Evolutionary conservation across 2,113 vertebrate genomes (phyloP).

Genomic region (Callipepla squamata): DNA sequence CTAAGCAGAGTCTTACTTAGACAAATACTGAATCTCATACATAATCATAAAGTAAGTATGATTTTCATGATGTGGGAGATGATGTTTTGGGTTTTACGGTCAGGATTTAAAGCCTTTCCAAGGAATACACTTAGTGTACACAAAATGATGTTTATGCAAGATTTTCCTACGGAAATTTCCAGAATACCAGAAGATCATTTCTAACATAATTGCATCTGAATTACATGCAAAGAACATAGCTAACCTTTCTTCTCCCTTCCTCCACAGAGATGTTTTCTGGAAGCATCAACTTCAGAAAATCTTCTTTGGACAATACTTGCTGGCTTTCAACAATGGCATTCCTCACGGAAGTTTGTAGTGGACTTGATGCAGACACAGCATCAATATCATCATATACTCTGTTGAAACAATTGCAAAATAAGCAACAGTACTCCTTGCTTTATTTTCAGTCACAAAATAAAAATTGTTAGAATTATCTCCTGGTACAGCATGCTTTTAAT

Average conservation of each 20-base stretch:
- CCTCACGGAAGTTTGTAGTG: conserved; percentile 75
- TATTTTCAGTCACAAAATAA: neutral
- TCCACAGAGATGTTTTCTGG: conserved; percentile 85
- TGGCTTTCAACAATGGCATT: conserved; percentile 78
- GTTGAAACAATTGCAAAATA: conserved; percentile 63
- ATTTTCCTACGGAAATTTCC: neutral
- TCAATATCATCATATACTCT: conserved; percentile 84
- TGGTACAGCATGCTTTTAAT: neutral
- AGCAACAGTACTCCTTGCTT: neutral
- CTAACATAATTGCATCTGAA: neutral
- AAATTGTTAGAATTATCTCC: neutral
- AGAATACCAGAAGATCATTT: neutral
- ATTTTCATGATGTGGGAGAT: neutral
- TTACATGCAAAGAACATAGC: neutral
- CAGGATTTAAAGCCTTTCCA: neutral
- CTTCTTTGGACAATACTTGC: conserved; percentile 89
- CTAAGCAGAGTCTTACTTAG: neutral
- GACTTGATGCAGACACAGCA: conserved; percentile 75
- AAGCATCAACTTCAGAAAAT: conserved; percentile 90
- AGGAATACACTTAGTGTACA: neutral
- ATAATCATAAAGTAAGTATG: neutral
- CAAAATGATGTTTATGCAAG: neutral
- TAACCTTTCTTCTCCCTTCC: conserved; percentile 89
- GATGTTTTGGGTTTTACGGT: neutral
- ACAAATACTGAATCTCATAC: neutral